Conservation (phyloP, 2,113 vertebrate genomes). For the Lanius collurio region DNA sequence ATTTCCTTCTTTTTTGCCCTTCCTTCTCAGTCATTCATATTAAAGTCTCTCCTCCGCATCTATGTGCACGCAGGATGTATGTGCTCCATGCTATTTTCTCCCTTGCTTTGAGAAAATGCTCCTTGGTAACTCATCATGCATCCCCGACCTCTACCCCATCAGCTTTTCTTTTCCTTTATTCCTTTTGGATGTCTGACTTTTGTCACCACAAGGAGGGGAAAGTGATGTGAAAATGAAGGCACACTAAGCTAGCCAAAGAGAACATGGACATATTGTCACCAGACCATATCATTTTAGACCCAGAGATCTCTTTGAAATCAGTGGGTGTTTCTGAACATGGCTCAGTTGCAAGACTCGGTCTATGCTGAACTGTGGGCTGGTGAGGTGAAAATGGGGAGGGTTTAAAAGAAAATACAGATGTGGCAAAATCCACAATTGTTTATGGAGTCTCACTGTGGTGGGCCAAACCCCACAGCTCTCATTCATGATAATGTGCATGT, state of each 20-base stretch:
- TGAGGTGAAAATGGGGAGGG: slow-evolving; percentile 34
- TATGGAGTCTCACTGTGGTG: background rate
- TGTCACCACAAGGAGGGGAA: slow-evolving; percentile 21
- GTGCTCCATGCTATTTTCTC: slow-evolving; percentile 36
- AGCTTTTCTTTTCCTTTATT: slow-evolving; percentile 35
- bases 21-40: background rate
- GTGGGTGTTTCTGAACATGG: slow-evolving; percentile 5
- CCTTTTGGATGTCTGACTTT: slow-evolving; percentile 27
- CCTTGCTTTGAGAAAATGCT: slow-evolving; percentile 26
- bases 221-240: slow-evolving; percentile 40
- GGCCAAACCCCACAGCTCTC: background rate
- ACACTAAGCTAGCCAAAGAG: background rate
- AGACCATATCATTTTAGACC: slow-evolving; percentile 21
- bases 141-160: background rate
- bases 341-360: background rate
- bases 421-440: slow-evolving; percentile 8
- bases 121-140: slow-evolving; percentile 1
- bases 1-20: background rate
- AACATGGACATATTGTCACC: background rate
- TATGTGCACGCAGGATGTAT: slow-evolving; percentile 32
- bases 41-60: background rate
- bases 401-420: slow-evolving; percentile 35
- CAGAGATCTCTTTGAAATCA: slow-evolving; percentile 39
- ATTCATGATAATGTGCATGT: background rate
- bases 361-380: background rate